Evolutionary conservation across 2,113 vertebrate genomes (phyloP).

Genomic region (Zosterops borbonicus): DNA sequence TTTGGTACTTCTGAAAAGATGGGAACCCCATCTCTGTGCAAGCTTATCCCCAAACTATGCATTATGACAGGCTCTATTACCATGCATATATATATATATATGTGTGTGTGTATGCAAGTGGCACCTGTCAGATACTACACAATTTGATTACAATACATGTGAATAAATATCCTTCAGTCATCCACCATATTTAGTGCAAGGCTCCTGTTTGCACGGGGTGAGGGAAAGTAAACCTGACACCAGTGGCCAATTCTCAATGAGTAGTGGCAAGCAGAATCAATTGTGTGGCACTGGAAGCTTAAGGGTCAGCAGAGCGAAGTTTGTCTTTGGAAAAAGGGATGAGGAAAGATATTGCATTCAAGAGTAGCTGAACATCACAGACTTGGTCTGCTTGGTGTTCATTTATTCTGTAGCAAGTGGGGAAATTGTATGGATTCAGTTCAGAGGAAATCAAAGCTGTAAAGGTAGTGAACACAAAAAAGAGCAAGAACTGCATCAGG

Average conservation of each 20-base stretch:
- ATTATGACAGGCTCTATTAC: neutral
- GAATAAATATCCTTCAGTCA: neutral
- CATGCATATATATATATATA: too few species aligned
- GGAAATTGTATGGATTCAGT: neutral
- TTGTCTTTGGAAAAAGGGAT: neutral
- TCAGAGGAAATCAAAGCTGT: neutral
- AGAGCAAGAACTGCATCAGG: neutral
- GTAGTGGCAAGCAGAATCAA: neutral
- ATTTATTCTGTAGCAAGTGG: neutral
- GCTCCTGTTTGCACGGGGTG: neutral
- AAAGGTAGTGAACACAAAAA: rapidly evolving
- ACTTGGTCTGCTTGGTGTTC: neutral
- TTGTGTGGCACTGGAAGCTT: neutral
- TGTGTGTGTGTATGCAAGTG: neutral
- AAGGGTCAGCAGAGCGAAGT: neutral
- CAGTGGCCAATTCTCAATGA: neutral
- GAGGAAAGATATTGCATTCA: neutral
- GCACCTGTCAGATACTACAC: neutral
- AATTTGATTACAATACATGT: neutral
- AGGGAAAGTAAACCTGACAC: neutral
- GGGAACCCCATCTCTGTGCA: neutral
- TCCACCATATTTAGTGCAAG: neutral
- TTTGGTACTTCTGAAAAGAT: neutral
- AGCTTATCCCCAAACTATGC: neutral
- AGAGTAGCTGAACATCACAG: neutral